A percentile compares a stretch with the other conserved stretches of the same genome.
Conservation (phyloP, 2,888 invertebrate genomes). For the Meloe dianella region DNA sequence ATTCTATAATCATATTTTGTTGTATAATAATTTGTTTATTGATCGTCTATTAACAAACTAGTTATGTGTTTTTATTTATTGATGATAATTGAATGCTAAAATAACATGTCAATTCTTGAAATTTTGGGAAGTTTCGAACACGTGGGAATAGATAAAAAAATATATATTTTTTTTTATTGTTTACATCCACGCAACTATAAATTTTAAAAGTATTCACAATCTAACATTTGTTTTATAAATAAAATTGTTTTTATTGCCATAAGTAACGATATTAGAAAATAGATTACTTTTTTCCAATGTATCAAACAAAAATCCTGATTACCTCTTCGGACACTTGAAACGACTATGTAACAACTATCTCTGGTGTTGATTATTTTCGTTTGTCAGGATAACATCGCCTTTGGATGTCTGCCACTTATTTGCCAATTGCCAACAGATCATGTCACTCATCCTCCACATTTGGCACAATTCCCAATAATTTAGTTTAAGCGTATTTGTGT, state of each 20-base stretch:
- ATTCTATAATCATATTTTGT: not conserved
- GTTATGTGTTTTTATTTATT: not conserved
- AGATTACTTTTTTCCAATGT: not conserved
- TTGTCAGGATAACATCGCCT: slow-evolving; percentile 12
- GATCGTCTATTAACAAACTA: not conserved
- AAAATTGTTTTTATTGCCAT: not conserved
- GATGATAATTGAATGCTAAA: not conserved
- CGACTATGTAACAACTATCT: slow-evolving; percentile 6
- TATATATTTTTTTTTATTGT: not conserved
- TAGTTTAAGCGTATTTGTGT: slow-evolving; percentile 2
- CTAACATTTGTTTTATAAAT: not conserved
- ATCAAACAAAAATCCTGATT: not conserved
- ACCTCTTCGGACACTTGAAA: not conserved
- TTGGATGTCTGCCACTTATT: slow-evolving; percentile 29
- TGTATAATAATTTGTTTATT: not conserved
- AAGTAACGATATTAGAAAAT: not conserved
- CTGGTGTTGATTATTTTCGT: slow-evolving; percentile 3
- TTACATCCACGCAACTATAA: not conserved
- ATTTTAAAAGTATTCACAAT: not conserved
- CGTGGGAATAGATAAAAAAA: not conserved
- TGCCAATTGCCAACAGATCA: slow-evolving; percentile 30
- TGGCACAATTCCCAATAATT: slow-evolving; percentile 29
- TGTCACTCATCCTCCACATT: slow-evolving; percentile 33
- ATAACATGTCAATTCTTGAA: not conserved
- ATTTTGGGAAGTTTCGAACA: not conserved